Evolutionary conservation across 2,888 invertebrate species (phyloP), one percentile per base, ranked within the genome.

Genomic region (Xestia c-nigrum): DNA sequence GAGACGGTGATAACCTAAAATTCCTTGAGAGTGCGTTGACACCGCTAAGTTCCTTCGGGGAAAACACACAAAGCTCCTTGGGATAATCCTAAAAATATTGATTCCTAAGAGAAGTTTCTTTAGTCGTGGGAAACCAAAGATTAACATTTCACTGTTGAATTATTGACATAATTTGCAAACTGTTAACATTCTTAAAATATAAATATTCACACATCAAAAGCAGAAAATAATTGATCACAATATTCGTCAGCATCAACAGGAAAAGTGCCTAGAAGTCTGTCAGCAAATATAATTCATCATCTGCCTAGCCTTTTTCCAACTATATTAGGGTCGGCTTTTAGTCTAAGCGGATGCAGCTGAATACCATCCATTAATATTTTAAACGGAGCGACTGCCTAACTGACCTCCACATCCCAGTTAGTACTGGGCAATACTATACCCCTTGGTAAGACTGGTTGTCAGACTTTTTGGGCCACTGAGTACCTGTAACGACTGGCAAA

Each of bases 21-120:
- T 73, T 76, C 43, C 43, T 55, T 19, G 50, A 14, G 21, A 76
- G 66, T 72, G 5, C 82, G 72, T 70, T 83, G 82, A 81, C 70
- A 72, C 55, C 66, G 50, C 46, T 74, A n/a, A 68, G 31, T 24
- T 55, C 47, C 47, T 59, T 57, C 12, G 24, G 24, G 14, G 9
- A 64, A 61, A 74, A 79, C 10, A 79, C 52, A 55, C 40, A 24
- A 55, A 21, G 9, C 40, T 55, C 52, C 14, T 21, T 19, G 3
- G 10, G 10, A 5, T 47, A 61, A 68, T 55, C 47, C 24, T 31
- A 10, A 65, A 38, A 46, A 64, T 67, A 50, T n/a, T 43, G 40
- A 59, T 43, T 12, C 43, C 21, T 46, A 24, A 21, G 71, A 50
- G 14, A 47, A 63, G 38, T 57, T 24, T 24, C 57, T 31, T 57